phyloP scores from a whole-genome alignment of 2,113 vertebrate genomes.

The Macquaria ambigua region DNA sequence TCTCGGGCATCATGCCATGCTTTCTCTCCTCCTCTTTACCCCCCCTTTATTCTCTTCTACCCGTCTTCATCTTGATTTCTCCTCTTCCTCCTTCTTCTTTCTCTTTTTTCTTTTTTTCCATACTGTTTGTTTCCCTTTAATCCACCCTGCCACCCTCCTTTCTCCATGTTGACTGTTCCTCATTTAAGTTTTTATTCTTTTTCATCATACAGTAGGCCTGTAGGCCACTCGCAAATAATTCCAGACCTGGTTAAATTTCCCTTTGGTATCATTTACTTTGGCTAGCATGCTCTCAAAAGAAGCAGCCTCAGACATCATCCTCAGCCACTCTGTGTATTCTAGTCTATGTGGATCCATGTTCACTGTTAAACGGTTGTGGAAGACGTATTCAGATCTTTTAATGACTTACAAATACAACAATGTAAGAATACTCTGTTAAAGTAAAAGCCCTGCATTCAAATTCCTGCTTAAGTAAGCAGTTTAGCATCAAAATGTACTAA shows the following conservation, averaged over 20 bases:
- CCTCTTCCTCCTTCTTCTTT: neutral
- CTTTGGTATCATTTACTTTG: no score
- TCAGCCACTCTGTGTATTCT: no score
- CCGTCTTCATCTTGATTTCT: neutral
- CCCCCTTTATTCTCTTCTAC: neutral
- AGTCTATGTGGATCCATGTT: no score
- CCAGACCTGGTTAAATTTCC: no score
- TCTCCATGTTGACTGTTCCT: neutral
- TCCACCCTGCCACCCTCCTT: neutral
- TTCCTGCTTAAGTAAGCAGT: no score
- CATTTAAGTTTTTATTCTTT: no score
- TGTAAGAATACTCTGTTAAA: neutral
- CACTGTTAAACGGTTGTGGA: neutral
- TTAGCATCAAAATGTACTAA: no score
- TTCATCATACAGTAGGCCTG: no score
- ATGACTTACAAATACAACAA: neutral
- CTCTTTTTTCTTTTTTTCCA: neutral
- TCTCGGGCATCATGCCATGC: neutral
- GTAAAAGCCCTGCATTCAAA: neutral
- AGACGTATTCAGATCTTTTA: neutral
- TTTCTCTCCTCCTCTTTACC: constrained; percentile 2
- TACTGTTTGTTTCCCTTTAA: neutral
- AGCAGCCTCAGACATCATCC: no score
- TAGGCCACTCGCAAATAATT: no score
- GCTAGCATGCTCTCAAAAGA: no score